Percentiles rank a stretch among this genome's conserved stretches.
Conservation (phyloP, 1,140 invertebrate genomes). For the Scaptodrosophila lebanonensis region DNA sequence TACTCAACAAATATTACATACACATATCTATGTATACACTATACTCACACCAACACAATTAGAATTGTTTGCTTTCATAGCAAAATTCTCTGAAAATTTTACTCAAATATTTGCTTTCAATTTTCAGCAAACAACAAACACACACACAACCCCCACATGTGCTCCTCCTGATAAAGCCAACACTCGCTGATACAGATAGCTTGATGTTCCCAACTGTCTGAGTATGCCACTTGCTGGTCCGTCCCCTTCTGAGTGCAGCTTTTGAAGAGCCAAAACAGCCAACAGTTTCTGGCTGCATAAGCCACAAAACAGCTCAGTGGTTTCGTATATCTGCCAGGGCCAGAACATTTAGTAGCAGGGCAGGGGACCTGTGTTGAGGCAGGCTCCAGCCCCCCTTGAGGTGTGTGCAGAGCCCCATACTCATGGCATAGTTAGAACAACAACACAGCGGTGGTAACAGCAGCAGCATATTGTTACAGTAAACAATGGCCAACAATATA, state of each 20-base stretch:
- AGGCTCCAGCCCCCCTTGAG: neutral
- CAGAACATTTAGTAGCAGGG: slow-evolving; percentile 28
- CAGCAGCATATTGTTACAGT: slow-evolving; percentile 58
- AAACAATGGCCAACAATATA: slow-evolving; percentile 56
- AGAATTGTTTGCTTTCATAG: slow-evolving; percentile 11
- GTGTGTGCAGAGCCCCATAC: too few species aligned
- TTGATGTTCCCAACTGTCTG: slow-evolving; percentile 12
- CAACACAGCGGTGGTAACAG: slow-evolving; percentile 25
- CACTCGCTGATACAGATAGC: too few species aligned
- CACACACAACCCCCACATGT: slow-evolving; percentile 22
- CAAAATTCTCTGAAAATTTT: slow-evolving; percentile 43
- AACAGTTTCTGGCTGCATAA: slow-evolving; percentile 65
- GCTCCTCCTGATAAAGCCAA: too few species aligned
- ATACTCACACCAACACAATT: too few species aligned
- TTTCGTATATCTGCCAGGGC: slow-evolving; percentile 62
- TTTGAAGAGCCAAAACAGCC: slow-evolving; percentile 28
- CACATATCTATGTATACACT: slow-evolving; percentile 18
- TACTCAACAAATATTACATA: slow-evolving; percentile 33
- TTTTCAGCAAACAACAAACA: slow-evolving; percentile 41
- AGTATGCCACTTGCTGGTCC: neutral
- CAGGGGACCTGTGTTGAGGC: slow-evolving; percentile 22
- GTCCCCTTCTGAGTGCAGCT: slow-evolving; percentile 35
- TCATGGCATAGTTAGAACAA: neutral
- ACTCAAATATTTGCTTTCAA: slow-evolving; percentile 73
- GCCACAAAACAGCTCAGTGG: slow-evolving; percentile 65